phyloP scores from a whole-genome alignment of 2,888 invertebrate species.

The Laspeyria flexula region DNA sequence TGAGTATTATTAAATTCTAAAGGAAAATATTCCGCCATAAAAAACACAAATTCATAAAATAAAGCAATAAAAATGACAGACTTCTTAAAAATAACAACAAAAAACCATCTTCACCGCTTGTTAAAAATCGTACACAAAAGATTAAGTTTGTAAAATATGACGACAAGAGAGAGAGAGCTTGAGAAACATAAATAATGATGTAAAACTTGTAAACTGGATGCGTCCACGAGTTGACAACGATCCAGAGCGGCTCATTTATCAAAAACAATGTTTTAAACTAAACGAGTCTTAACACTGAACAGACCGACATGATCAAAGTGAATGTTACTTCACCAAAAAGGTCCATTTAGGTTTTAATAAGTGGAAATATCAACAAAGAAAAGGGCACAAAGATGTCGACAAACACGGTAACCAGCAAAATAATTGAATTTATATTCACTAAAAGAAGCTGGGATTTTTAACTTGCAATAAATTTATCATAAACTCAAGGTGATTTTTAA shows the following conservation, averaged over 20 bases:
- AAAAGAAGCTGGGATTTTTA: too few species aligned
- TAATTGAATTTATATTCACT: too few species aligned
- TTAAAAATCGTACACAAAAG: background rate
- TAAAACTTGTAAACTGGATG: background rate
- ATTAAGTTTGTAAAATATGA: conserved; percentile 6
- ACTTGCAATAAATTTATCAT: too few species aligned
- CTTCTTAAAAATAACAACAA: background rate
- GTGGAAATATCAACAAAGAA: too few species aligned
- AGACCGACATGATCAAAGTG: background rate
- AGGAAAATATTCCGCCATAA: too few species aligned
- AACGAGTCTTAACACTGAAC: background rate
- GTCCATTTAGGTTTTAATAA: too few species aligned
- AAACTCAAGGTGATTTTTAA: too few species aligned
- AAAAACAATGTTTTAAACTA: background rate
- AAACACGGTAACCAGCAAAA: too few species aligned
- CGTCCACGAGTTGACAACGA: background rate
- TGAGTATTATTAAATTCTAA: too few species aligned
- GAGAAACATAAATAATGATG: conserved; percentile 1
- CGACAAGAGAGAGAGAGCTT: background rate
- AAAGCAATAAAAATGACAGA: background rate
- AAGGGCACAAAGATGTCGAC: too few species aligned
- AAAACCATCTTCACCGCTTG: background rate
- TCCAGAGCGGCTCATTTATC: background rate
- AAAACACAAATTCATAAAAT: background rate
- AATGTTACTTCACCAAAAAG: background rate